phyloP scores from a whole-genome alignment of 37 sponge, comb jelly and placozoan genomes.

The Theonella swinhoei region DNA sequence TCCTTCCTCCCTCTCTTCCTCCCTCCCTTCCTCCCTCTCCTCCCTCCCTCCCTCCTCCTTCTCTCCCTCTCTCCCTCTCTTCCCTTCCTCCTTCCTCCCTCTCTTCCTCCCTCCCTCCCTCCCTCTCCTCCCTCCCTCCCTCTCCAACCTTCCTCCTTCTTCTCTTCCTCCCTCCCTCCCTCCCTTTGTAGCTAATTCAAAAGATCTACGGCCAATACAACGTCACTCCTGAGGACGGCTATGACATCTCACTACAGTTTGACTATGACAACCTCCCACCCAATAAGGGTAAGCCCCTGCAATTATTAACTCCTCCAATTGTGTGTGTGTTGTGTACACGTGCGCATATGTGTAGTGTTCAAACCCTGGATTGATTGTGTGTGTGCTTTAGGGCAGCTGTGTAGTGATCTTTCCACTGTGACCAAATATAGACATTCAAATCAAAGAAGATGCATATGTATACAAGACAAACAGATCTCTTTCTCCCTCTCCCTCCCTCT shows the following conservation, averaged over 20 bases:
- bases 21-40: no score
- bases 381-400: not conserved
- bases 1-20: not conserved
- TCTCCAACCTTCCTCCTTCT: not conserved
- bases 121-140: no score
- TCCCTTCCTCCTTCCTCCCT: not conserved
- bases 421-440: not conserved
- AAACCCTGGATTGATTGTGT: not conserved
- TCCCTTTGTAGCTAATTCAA: slow-evolving; percentile 65
- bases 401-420: not conserved
- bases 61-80: not conserved
- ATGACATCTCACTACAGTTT: slow-evolving; percentile 87
- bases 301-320: not conserved
- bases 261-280: slow-evolving; percentile 84
- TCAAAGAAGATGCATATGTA: not conserved
- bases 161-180: not conserved
- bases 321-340: no score
- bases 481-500: not conserved
- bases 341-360: not conserved
- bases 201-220: slow-evolving; percentile 74
- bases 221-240: slow-evolving; percentile 62
- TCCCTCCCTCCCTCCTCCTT: not conserved
- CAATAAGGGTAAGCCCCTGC: slow-evolving; percentile 69
- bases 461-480: no score
- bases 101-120: slow-evolving; percentile 17